Evolutionary conservation across 2,797 vertebrate species (phyloP).

Genomic region (Dendrocincla fuliginosa): DNA sequence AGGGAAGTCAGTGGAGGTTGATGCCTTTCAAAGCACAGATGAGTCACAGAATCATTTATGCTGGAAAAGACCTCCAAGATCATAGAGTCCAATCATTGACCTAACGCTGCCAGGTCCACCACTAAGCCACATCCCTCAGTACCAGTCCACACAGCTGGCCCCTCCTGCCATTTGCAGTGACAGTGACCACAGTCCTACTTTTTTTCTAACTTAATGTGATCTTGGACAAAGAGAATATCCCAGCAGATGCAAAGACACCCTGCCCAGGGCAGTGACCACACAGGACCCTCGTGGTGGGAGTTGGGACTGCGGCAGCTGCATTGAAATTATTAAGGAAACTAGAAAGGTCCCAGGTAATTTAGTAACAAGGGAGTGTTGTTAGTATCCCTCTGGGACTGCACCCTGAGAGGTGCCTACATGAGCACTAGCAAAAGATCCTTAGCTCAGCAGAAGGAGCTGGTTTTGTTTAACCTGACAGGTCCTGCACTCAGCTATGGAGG

Average conservation of each 20-base stretch:
- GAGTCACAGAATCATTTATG: neutral
- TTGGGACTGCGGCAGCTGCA: neutral
- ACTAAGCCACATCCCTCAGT: accelerated
- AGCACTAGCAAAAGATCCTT: neutral
- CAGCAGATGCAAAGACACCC: neutral
- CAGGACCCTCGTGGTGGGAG: accelerated
- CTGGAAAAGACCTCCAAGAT: neutral
- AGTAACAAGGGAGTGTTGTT: neutral
- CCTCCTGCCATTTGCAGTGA: neutral
- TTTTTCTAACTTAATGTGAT: too few relatives aligned
- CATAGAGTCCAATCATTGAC: neutral
- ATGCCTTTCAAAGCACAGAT: neutral
- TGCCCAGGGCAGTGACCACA: neutral
- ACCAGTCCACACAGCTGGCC: too few relatives aligned
- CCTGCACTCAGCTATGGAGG: neutral
- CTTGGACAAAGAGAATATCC: neutral
- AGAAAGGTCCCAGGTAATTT: neutral
- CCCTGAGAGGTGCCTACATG: neutral
- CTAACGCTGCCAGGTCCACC: neutral
- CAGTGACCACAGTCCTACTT: neutral
- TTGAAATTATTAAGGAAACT: neutral
- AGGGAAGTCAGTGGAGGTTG: neutral
- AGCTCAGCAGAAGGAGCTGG: neutral
- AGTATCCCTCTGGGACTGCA: neutral
- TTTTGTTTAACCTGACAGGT: neutral